These are phyloP conservation scores for Trichomycterus rosablanca DNA, from an alignment of 2,113 vertebrate genomes.

Conservation along the genomic window DNA sequence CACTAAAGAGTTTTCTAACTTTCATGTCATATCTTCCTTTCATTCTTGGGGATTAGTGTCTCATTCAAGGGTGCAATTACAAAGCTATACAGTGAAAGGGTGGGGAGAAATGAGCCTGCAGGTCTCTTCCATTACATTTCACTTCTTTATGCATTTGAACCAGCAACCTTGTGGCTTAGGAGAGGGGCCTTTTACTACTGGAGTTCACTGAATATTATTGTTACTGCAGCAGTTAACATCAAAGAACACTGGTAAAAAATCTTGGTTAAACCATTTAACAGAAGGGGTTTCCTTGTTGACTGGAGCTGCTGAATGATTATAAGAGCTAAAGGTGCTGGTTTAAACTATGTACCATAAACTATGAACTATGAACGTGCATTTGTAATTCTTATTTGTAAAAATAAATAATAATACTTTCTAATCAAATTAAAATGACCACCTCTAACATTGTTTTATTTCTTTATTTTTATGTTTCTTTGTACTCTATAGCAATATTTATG, in stretches of 20 bases:
- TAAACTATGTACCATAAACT: too few relatives aligned
- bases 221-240: conserved; percentile 3
- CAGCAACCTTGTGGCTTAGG: not conserved
- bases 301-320: too few relatives aligned
- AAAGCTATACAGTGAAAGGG: conserved; percentile 27
- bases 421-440: too few relatives aligned
- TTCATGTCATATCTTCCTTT: conserved; percentile 35
- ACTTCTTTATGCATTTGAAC: conserved; percentile 11
- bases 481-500: too few relatives aligned
- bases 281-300: not conserved
- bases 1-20: conserved; percentile 27
- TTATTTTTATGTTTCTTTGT: too few relatives aligned
- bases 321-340: too few relatives aligned
- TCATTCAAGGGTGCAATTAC: conserved; percentile 34
- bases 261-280: not conserved
- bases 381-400: too few relatives aligned
- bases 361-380: too few relatives aligned
- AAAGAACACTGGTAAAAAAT: not conserved
- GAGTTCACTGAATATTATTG: not conserved
- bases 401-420: too few relatives aligned
- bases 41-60: conserved; percentile 32
- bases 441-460: too few relatives aligned
- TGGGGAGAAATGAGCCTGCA: conserved; percentile 30
- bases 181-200: not conserved
- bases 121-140: conserved; percentile 24